Evolutionary conservation across 2,888 invertebrate species (phyloP), one percentile per base, ranked within the genome.

Genomic region (Aleiodes testaceus): DNA sequence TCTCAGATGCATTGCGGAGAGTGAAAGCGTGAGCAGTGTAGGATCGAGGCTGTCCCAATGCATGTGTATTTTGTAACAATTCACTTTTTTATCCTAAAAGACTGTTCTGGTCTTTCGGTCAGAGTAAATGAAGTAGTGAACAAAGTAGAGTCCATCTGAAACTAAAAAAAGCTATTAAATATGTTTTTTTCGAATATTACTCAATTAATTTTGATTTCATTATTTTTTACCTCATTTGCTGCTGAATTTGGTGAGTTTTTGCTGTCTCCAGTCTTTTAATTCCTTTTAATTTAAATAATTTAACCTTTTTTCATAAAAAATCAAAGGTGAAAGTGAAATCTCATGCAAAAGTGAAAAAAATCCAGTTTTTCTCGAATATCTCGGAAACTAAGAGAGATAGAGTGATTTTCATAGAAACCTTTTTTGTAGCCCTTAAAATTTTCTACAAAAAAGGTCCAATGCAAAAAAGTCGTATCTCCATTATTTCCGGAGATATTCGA

Each of bases 1-100:
- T 77, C 77, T 79, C 85, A 84, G 86, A 86, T 86, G 80, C 80
- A 80, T 75, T 76, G 76, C 74, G 49, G 80, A 81, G 84, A 85
- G 86, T 87, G 87, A 87, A 87, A 87, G 87, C 80, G 83, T 72
- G 66, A 80, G 79, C 77, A 66, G 59, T 36, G 66, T 65, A 70
- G 20, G 44, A 47, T 18, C 64, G 64, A 45, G 64, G 49, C 22
- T 49, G 47, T 64, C 50, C 50, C 49, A 42, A 36, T 26, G 30
- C 47, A 65, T 66, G 59, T 71, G 52, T 59, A 30, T 55, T 66
- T 66, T 66, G 53, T 70, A 14, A 53, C 9, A 44, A 53, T n/a
- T 45, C 30, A 18, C 44, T 42, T 11, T 52, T 53, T 16, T 42
- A 36, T 36, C 71, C 69, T 72, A 72, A 69, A 66, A 22, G 30